phyloP scores from a whole-genome alignment of 2,888 invertebrate species.

The Clanis bilineata region DNA sequence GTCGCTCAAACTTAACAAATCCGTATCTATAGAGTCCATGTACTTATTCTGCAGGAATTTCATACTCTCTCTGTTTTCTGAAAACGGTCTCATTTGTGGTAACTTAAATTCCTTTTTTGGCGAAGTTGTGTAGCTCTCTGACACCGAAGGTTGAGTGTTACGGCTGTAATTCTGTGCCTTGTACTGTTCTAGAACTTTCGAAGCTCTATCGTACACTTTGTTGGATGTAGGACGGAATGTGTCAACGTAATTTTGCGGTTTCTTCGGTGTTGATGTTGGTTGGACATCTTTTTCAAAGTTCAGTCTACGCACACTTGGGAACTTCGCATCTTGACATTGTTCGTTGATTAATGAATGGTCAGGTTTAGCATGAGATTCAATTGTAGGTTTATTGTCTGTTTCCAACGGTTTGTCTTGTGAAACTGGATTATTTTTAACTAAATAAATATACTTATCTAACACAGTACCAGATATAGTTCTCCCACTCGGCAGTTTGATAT shows the following conservation, averaged over 20 bases:
- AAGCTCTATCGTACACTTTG: constrained; percentile 69
- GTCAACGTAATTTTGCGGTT: constrained; percentile 35
- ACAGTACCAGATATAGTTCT: constrained; percentile 56
- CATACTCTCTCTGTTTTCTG: constrained; percentile 49
- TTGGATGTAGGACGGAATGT: constrained; percentile 67
- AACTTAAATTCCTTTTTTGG: constrained; percentile 63
- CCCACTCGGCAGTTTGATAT: constrained; percentile 63
- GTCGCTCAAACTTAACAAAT: constrained; percentile 82
- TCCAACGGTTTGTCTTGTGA: constrained; percentile 39
- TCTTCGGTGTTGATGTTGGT: constrained; percentile 72
- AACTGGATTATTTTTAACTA: constrained; percentile 58
- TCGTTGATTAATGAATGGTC: constrained; percentile 33
- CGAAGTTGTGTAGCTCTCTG: constrained; percentile 48
- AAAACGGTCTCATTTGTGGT: constrained; percentile 69
- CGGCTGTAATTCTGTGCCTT: constrained; percentile 51
- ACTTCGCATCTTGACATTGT: constrained; percentile 39
- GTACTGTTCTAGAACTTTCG: constrained; percentile 71
- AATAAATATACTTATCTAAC: constrained; percentile 74
- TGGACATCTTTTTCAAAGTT: constrained; percentile 73
- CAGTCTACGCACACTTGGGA: constrained; percentile 59
- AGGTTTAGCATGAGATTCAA: constrained; percentile 29
- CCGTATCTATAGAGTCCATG: constrained; percentile 69
- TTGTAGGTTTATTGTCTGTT: constrained; percentile 29
- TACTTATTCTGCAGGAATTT: constrained; percentile 51
- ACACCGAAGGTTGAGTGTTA: constrained; percentile 45